phyloP scores from a whole-genome alignment of 64 coral and sea anemone genomes.

The Montipora foliosa region DNA sequence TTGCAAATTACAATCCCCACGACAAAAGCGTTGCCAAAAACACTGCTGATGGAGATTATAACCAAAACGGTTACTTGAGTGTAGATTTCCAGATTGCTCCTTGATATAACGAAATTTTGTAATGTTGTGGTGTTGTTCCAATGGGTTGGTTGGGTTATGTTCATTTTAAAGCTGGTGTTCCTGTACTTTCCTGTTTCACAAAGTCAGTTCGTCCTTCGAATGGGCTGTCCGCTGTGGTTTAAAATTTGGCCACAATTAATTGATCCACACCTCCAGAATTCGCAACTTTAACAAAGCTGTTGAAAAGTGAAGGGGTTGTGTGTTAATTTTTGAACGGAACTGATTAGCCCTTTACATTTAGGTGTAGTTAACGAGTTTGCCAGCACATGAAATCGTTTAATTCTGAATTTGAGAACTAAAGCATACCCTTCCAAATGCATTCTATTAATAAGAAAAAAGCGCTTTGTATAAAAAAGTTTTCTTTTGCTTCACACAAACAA shows the following conservation, averaged over 20 bases:
- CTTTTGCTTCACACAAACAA: no score
- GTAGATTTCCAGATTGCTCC: conserved; percentile 1
- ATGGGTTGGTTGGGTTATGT: neutral
- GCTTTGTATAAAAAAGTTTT: no score
- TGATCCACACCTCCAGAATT: neutral
- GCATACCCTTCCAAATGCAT: neutral
- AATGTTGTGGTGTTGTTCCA: neutral
- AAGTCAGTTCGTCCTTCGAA: no score
- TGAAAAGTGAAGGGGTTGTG: neutral
- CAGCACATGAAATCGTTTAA: neutral
- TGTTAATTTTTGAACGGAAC: conserved; percentile 18
- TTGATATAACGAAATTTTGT: neutral
- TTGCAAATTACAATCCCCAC: conserved; percentile 55
- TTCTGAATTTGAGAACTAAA: neutral
- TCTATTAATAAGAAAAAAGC: neutral
- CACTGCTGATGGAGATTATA: conserved; percentile 65
- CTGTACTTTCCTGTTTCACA: no score
- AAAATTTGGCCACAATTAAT: no score
- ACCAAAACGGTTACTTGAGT: conserved; percentile 52
- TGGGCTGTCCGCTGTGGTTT: no score
- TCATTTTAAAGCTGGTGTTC: neutral
- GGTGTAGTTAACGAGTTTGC: neutral
- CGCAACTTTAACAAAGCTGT: neutral
- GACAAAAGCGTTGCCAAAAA: conserved; percentile 78
- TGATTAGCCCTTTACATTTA: neutral